A percentile compares a stretch with the other conserved stretches of the same genome.
Conservation (phyloP, 2,113 vertebrate species). For the Daboia siamensis region DNA sequence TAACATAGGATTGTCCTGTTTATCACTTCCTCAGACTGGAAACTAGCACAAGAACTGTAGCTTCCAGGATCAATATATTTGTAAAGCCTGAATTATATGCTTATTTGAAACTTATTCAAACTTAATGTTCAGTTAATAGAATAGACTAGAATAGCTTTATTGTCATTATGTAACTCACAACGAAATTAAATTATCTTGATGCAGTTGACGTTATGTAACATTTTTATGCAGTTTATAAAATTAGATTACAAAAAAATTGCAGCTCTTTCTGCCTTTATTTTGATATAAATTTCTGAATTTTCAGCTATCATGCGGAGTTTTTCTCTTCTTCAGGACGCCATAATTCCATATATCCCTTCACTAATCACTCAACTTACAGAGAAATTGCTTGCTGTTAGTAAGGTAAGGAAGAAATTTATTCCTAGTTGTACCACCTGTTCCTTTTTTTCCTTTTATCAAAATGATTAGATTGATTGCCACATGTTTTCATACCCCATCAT, state of each 20-base stretch:
- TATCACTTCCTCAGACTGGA: not conserved
- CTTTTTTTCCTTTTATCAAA: not conserved
- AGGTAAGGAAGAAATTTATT: slow-evolving; percentile 73
- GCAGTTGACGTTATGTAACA: not conserved
- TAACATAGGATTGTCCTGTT: not conserved
- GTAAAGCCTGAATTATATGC: not conserved
- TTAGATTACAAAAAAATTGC: slow-evolving; percentile 5
- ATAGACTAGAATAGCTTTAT: no score
- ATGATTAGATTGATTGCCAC: not conserved
- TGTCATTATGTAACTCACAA: no score
- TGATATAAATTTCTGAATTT: slow-evolving; percentile 45
- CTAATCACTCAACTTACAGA: slow-evolving; percentile 95
- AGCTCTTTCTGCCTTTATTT: not conserved
- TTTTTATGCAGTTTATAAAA: not conserved
- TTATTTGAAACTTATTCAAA: not conserved
- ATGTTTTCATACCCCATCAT: not conserved
- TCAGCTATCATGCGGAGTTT: slow-evolving; percentile 98
- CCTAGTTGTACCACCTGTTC: not conserved
- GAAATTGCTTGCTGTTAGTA: slow-evolving; percentile 95
- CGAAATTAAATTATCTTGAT: not conserved
- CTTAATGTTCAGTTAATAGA: not conserved
- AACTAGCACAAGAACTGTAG: not conserved
- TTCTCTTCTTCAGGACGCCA: slow-evolving; percentile 94
- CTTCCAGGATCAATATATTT: not conserved
- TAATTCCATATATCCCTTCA: slow-evolving; percentile 94